Evolutionary conservation across 2,113 vertebrate species (phyloP).

Genomic region (Dinomys branickii): DNA sequence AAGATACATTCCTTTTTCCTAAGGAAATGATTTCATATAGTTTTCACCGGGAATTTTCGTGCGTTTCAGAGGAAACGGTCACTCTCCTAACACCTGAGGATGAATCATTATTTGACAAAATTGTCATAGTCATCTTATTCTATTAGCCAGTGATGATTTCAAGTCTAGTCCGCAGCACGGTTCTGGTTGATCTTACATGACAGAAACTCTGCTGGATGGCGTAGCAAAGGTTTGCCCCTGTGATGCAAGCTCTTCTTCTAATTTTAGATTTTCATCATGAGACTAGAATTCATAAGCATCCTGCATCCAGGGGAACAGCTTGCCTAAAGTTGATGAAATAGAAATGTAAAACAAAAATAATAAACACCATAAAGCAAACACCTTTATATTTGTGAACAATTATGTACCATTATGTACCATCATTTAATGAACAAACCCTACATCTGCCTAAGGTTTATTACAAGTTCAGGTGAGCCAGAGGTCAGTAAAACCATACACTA

Average conservation of each 20-base stretch:
- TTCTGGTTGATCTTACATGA: background rate
- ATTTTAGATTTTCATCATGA: background rate
- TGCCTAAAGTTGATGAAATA: background rate
- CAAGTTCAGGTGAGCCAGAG: background rate
- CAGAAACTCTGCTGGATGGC: background rate
- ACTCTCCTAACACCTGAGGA: background rate
- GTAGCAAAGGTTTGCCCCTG: background rate
- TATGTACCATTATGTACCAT: background rate
- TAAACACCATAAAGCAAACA: background rate
- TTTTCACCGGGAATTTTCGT: background rate
- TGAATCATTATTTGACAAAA: background rate
- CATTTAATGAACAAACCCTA: background rate
- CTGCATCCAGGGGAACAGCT: background rate
- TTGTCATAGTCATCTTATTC: background rate
- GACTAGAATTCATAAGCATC: background rate
- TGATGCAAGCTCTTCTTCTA: background rate
- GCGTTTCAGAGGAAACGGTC: background rate
- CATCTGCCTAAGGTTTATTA: background rate
- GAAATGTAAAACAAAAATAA: background rate
- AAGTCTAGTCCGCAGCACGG: background rate
- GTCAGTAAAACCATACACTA: background rate
- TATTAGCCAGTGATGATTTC: background rate
- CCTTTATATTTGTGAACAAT: background rate
- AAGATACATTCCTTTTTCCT: background rate
- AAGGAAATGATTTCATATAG: background rate